Conservation (phyloP, 2,888 invertebrate species). For the Perdita meconis region DNA sequence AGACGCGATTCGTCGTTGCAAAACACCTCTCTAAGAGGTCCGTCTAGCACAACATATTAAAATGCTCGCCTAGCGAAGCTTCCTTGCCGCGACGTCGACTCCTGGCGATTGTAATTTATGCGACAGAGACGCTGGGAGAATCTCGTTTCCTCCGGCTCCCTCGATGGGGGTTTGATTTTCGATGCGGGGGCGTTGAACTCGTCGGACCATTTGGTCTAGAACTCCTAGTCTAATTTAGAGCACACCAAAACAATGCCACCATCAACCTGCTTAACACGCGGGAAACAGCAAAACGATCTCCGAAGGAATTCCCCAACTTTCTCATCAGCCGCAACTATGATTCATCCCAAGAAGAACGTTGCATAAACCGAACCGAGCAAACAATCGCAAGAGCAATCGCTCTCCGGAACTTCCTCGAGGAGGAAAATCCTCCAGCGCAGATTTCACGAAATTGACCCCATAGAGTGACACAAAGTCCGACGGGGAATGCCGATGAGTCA, state of each 20-base stretch:
- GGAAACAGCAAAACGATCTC: too few species aligned
- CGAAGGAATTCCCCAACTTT: too few species aligned
- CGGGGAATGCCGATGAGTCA: slow-evolving; percentile 26
- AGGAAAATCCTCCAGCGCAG: slow-evolving; percentile 23
- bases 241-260: too few species aligned
- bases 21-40: slow-evolving; percentile 50
- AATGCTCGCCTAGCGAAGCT: slow-evolving; percentile 9
- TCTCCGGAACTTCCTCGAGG: neutral
- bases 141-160: slow-evolving; percentile 1
- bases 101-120: slow-evolving; percentile 27
- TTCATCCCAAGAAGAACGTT: too few species aligned
- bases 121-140: slow-evolving; percentile 7
- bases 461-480: neutral
- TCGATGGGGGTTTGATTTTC: too few species aligned
- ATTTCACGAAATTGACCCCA: slow-evolving; percentile 25
- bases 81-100: neutral
- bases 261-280: too few species aligned
- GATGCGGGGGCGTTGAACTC: neutral
- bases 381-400: neutral
- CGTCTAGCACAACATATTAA: slow-evolving; percentile 25
- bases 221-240: too few species aligned
- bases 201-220: too few species aligned
- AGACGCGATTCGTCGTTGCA: slow-evolving; percentile 27
- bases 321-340: too few species aligned
- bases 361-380: too few species aligned